Conservation (phyloP, 2,797 vertebrate species). For the Artibeus jamaicensis region DNA sequence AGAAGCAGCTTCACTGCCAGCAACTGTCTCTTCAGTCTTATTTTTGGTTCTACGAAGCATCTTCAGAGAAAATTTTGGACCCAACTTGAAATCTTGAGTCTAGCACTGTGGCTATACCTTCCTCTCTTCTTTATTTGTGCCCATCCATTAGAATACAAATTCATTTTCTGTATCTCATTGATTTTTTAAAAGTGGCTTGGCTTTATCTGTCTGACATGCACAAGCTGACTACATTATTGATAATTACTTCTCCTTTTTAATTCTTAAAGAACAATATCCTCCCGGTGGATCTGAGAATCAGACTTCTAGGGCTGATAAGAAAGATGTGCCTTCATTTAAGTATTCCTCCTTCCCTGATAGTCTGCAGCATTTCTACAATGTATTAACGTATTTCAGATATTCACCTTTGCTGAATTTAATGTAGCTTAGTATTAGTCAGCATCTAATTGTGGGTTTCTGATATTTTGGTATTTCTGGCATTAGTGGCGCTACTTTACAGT, state of each 20-base stretch:
- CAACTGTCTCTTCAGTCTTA: neutral
- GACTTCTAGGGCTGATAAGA: conserved; percentile 33
- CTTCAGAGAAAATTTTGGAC: conserved; percentile 31
- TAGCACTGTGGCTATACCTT: conserved; percentile 34
- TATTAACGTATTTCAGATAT: neutral
- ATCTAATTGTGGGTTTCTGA: neutral
- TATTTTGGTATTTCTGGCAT: neutral
- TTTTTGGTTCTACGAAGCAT: conserved; percentile 25
- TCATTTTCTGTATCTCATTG: conserved; percentile 74
- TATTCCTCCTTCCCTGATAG: neutral
- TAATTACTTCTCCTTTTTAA: conserved; percentile 64
- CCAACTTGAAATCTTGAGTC: conserved; percentile 11
- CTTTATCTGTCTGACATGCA: conserved; percentile 68
- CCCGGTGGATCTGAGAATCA: conserved; percentile 34
- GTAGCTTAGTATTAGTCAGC: neutral
- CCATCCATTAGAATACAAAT: conserved; percentile 79
- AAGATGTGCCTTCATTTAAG: conserved; percentile 18
- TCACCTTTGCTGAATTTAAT: neutral
- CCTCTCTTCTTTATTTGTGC: conserved; percentile 68
- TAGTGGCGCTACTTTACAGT: neutral
- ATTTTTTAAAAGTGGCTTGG: conserved; percentile 79
- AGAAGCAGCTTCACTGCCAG: neutral
- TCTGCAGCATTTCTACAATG: neutral
- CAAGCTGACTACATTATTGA: conserved; percentile 58
- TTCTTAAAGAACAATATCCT: conserved; percentile 61